A percentile compares a stretch with the other conserved stretches of the same genome.
Evolutionary conservation across 2,113 vertebrate species (phyloP).

Genomic region (Piprites chloris): DNA sequence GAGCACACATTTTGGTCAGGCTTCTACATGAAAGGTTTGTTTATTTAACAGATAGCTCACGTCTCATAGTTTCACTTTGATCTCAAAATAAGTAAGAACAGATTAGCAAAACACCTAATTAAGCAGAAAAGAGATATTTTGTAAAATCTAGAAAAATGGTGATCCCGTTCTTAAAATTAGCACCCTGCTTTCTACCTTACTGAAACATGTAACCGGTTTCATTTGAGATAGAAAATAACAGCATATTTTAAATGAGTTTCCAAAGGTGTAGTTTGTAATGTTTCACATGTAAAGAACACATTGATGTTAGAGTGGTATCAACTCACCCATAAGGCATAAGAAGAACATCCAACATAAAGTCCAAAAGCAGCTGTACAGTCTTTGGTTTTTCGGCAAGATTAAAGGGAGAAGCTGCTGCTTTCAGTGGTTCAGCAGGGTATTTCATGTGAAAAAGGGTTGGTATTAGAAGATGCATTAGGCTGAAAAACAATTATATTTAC

Average conservation of each 20-base stretch:
- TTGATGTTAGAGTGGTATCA: neutral
- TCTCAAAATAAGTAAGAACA: neutral
- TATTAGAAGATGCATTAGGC: slow-evolving; percentile 98
- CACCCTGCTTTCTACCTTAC: neutral
- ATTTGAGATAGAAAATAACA: neutral
- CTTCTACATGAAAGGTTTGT: neutral
- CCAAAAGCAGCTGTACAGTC: slow-evolving; percentile 93
- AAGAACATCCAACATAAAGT: slow-evolving; percentile 98
- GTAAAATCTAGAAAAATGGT: neutral
- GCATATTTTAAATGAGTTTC: neutral
- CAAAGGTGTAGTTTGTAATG: neutral
- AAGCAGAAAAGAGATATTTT: neutral
- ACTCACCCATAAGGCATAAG: slow-evolving; percentile 97
- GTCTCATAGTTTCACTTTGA: neutral
- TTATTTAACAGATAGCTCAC: neutral
- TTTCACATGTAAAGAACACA: neutral
- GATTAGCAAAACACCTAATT: neutral
- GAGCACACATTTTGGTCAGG: neutral
- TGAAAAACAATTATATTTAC: slow-evolving; percentile 80
- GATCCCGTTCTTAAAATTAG: neutral
- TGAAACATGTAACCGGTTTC: neutral
- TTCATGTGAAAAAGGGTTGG: slow-evolving; percentile 97
- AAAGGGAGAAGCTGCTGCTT: slow-evolving; percentile 85
- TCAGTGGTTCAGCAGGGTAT: slow-evolving; percentile 87
- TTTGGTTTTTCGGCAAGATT: slow-evolving; percentile 96